Conservation (phyloP, 2,797 vertebrate genomes). For the Aldrovandia affinis region DNA sequence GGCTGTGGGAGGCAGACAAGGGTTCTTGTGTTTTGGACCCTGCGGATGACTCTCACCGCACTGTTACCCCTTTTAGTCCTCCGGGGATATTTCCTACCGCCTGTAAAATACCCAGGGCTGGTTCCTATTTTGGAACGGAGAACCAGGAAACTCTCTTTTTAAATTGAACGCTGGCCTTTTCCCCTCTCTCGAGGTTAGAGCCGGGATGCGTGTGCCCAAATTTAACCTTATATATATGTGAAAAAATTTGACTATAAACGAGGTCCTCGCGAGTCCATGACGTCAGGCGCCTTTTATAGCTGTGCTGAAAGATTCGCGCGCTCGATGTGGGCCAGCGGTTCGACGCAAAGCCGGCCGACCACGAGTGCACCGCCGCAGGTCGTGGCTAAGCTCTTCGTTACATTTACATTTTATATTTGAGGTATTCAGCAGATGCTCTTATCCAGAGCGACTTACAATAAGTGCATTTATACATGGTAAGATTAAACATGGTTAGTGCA, state of each 20-base stretch:
- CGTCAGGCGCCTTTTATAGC: too few relatives aligned
- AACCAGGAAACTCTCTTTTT: conserved; percentile 15
- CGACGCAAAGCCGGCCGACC: background rate
- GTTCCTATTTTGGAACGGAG: conserved; percentile 22
- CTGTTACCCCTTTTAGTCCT: conserved; percentile 17
- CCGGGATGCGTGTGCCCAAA: background rate
- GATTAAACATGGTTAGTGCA: too few relatives aligned
- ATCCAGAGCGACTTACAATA: too few relatives aligned
- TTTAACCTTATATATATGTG: background rate
- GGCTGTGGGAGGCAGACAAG: conserved; percentile 19
- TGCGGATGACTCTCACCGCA: conserved; percentile 3
- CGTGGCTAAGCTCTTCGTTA: background rate
- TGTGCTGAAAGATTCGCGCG: background rate
- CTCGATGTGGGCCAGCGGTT: background rate
- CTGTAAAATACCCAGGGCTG: conserved; percentile 24
- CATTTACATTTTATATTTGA: too few relatives aligned
- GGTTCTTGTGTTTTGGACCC: conserved; percentile 22
- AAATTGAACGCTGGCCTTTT: conserved; percentile 38
- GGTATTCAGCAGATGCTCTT: too few relatives aligned
- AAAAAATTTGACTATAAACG: conserved; percentile 8
- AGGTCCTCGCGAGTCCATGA: background rate
- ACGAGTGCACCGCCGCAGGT: background rate
- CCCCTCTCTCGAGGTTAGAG: background rate
- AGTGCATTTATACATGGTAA: too few relatives aligned
- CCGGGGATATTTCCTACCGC: conserved; percentile 26